Evolutionary conservation across 2,797 vertebrate species (phyloP).

Genomic region (Molossus molossus): DNA sequence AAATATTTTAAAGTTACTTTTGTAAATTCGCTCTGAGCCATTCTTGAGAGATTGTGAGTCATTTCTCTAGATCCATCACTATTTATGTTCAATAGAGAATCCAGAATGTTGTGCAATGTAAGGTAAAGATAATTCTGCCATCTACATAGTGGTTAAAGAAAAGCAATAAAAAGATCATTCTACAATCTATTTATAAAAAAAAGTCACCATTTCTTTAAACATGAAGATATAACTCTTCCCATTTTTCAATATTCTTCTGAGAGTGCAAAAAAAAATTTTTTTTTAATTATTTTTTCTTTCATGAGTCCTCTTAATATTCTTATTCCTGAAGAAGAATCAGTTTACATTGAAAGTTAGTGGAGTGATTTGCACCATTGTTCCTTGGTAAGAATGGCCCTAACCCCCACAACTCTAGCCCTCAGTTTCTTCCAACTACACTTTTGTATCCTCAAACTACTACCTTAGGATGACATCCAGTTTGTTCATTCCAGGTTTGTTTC

Average conservation of each 20-base stretch:
- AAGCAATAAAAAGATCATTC: background rate
- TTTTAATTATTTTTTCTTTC: background rate
- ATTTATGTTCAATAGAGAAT: background rate
- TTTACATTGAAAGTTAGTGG: background rate
- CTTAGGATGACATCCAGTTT: background rate
- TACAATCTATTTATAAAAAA: slow-evolving; percentile 8
- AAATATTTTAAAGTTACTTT: slow-evolving; percentile 35
- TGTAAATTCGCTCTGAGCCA: background rate
- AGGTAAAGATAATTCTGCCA: slow-evolving; percentile 2
- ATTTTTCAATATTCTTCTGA: background rate
- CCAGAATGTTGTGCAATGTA: background rate
- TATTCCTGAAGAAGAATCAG: background rate
- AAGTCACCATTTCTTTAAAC: background rate
- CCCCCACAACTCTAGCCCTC: background rate
- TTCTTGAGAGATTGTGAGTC: background rate
- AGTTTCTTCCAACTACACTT: background rate
- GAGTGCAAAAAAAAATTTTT: background rate
- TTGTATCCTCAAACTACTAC: background rate
- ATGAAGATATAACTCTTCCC: background rate
- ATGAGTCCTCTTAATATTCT: background rate
- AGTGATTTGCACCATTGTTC: background rate
- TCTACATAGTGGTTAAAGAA: background rate
- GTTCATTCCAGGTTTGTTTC: background rate
- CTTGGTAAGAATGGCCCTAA: background rate
- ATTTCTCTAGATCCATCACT: background rate